These are phyloP conservation scores for Clamator glandarius DNA, from an alignment of 2,797 vertebrate genomes.

Conservation along the genomic window DNA sequence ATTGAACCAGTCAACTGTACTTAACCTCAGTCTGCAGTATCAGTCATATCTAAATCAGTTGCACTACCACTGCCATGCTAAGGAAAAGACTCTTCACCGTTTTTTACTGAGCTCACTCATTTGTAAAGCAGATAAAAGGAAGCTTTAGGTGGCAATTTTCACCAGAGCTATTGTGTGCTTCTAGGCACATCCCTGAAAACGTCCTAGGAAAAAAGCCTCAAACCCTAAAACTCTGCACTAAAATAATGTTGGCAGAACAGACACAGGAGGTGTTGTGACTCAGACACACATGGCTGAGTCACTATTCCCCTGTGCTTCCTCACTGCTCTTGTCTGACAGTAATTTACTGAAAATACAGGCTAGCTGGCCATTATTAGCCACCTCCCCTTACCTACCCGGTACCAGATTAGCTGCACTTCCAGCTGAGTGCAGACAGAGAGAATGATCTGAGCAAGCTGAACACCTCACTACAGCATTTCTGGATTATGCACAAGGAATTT, in stretches of 20 bases:
- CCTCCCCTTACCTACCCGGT: background rate
- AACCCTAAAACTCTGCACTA: background rate
- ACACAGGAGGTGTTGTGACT: background rate
- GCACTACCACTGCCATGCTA: background rate
- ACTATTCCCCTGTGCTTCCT: background rate
- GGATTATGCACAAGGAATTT: background rate
- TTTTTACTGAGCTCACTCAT: background rate
- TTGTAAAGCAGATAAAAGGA: background rate
- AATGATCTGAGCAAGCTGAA: background rate
- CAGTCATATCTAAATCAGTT: background rate
- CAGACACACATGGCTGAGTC: constrained; percentile 30
- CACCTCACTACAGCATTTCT: background rate
- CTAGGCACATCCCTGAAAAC: background rate
- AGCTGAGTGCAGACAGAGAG: background rate
- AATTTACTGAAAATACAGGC: background rate
- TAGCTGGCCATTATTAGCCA: background rate
- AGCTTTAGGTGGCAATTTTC: background rate
- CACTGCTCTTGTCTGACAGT: background rate
- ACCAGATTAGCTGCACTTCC: background rate
- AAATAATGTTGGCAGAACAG: background rate
- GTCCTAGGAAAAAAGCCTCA: background rate
- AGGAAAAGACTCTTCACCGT: background rate
- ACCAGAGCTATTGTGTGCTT: background rate
- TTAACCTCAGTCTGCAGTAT: background rate
- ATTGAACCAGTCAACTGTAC: background rate